Evolutionary conservation across 2,113 vertebrate genomes (phyloP), one percentile per base, ranked within the genome.

Genomic region (Helogale parvula): DNA sequence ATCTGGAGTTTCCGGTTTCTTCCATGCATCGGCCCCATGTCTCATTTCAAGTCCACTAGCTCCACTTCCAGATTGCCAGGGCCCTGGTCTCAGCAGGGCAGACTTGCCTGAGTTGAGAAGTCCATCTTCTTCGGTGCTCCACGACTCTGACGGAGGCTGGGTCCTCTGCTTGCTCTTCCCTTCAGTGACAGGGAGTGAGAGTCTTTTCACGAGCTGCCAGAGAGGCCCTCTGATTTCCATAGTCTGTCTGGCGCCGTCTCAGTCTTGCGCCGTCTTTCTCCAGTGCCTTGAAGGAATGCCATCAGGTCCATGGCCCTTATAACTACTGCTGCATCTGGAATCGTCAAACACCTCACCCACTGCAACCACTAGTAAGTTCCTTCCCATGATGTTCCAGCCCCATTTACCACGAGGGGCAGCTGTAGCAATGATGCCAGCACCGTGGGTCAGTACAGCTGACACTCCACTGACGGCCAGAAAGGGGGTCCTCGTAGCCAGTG

Each of bases 401-500:
- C 6, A 25, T 52, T 69, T 27, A 41, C 23, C 65, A 54, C 10
- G 69, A 47, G 63, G 13, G 65, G 33, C 21, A 69, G 2, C 45
- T 69, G 69, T 54, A 52, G 14, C 27, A 57, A 3, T 27, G 47
- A 31, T 23, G 47, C 90, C 35, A 45, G 5, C 54, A 60, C 10
- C 21, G 5, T 3, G 11, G 41, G 77, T 13, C 3, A 0, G 27
- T 8, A 38, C 41, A 17, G 68, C 54, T 12, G 1, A 4, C n/a
- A 14, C 14, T 79, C 57, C 41, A 79, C 2, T 13, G n/a, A 12
- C 65, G 27, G 15, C 68, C 38, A 21, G 50, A 57, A 82, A 57
- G n/a, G 14, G 29, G 76, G 27, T 15, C 47, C 66, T 45, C 17
- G 12, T 45, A 72, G 29, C 9, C 52, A 25, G 50, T 69, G 29